These are phyloP conservation scores for Calyptommatus sinebrachiatus DNA, from an alignment of 2,113 vertebrate species.

Conservation along the genomic window DNA sequence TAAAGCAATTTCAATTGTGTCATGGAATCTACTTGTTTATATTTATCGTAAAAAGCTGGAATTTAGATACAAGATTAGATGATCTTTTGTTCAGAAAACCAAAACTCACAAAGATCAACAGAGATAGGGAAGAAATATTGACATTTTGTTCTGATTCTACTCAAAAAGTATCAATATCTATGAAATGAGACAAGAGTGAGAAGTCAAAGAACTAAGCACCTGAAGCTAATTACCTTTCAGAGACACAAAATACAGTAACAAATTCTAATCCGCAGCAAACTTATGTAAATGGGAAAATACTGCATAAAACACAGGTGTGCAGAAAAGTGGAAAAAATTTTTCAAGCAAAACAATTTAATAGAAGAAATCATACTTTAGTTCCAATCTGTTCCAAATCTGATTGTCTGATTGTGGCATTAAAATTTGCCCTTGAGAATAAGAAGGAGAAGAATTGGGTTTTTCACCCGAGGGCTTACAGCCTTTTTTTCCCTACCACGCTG, in stretches of 20 bases:
- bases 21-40: background rate
- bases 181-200: background rate
- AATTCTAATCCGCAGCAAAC: background rate
- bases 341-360: background rate
- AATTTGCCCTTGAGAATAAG: background rate
- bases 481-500: too few species aligned
- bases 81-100: background rate
- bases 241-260: background rate
- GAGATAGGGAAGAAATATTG: background rate
- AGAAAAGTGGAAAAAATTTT: background rate
- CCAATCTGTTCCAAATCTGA: background rate
- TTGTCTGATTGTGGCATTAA: background rate
- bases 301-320: background rate
- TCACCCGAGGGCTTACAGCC: too few species aligned
- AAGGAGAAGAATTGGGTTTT: too few species aligned
- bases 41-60: background rate
- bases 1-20: background rate
- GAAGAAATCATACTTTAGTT: background rate
- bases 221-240: constrained; percentile 2
- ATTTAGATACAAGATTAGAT: background rate
- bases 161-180: background rate
- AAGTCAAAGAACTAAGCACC: background rate
- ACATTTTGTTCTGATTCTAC: background rate
- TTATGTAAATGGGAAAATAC: background rate
- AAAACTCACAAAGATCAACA: constrained; percentile 3